These are phyloP conservation scores for Glossosoma conforme DNA, from an alignment of 1,140 invertebrate genomes.

Conservation along the genomic window DNA sequence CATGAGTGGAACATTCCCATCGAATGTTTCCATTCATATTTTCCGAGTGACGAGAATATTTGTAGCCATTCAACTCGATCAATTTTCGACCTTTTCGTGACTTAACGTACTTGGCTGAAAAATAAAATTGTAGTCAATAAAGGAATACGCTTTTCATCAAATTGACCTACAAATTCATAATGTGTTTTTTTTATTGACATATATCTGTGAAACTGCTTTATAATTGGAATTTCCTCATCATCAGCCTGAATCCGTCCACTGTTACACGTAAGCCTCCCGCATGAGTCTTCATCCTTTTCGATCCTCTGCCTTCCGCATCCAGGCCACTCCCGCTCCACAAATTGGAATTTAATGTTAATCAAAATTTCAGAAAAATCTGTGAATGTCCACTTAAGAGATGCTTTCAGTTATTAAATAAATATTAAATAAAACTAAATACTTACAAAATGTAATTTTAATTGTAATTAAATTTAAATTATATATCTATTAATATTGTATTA, in stretches of 20 bases:
- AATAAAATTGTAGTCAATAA: background rate
- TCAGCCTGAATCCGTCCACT: background rate
- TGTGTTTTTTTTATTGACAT: too few species aligned
- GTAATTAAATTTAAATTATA: too few species aligned
- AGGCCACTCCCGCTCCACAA: too few species aligned
- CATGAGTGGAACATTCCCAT: slow-evolving; percentile 34
- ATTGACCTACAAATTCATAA: background rate
- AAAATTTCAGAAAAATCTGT: too few species aligned
- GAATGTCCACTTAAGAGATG: too few species aligned
- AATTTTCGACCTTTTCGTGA: slow-evolving; percentile 8
- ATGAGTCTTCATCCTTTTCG: background rate
- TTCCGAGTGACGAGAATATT: slow-evolving; percentile 1
- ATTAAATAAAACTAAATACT: too few species aligned
- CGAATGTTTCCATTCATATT: background rate
- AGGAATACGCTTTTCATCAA: background rate
- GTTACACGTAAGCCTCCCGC: background rate
- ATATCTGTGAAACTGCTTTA: too few species aligned
- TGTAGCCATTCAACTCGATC: slow-evolving; percentile 8
- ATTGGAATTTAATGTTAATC: too few species aligned
- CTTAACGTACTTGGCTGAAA: slow-evolving; percentile 11
- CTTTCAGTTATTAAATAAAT: too few species aligned
- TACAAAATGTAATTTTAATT: too few species aligned
- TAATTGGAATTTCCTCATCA: background rate
- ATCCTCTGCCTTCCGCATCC: too few species aligned
- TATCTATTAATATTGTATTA: too few species aligned